Conservation (phyloP, 2,888 invertebrate genomes). For the Prosapia bicincta region DNA sequence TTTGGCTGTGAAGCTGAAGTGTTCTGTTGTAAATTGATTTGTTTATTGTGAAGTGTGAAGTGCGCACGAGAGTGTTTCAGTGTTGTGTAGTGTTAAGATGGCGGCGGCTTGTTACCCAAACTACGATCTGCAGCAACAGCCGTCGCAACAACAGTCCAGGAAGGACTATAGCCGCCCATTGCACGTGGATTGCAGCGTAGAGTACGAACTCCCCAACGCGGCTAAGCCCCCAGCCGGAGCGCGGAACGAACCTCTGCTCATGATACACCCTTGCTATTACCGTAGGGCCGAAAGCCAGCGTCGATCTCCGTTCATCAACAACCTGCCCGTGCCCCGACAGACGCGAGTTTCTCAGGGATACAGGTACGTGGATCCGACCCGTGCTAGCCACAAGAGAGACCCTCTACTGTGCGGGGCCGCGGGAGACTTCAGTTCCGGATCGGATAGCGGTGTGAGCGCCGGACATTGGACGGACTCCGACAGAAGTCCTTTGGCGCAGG, state of each 20-base stretch:
- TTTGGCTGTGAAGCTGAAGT: conserved; percentile 4
- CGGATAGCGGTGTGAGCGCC: conserved; percentile 16
- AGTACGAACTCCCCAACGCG: conserved; percentile 86
- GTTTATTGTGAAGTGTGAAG: conserved; percentile 5
- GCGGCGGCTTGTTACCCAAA: conserved; percentile 23
- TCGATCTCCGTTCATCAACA: conserved; percentile 79
- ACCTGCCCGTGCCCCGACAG: conserved; percentile 59
- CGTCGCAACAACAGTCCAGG: conserved; percentile 2
- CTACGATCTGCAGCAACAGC: conserved; percentile 26
- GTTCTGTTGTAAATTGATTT: neutral
- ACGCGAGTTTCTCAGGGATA: conserved; percentile 41
- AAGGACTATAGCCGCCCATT: conserved; percentile 84
- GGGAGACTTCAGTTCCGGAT: conserved; percentile 3
- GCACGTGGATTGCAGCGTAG: conserved; percentile 88
- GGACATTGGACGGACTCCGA: conserved; percentile 21
- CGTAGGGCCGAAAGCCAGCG: conserved; percentile 80
- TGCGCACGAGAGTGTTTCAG: neutral
- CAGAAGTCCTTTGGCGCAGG: conserved; percentile 3
- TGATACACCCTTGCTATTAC: conserved; percentile 89
- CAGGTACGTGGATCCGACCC: conserved; percentile 9
- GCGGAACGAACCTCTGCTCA: conserved; percentile 77
- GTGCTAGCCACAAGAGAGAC: conserved; percentile 6
- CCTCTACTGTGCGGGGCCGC: conserved; percentile 14
- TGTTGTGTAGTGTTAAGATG: conserved; percentile 25
- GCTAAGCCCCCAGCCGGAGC: conserved; percentile 83